Conservation (phyloP, 2,113 vertebrate species). For the Peucedramus taeniatus region DNA sequence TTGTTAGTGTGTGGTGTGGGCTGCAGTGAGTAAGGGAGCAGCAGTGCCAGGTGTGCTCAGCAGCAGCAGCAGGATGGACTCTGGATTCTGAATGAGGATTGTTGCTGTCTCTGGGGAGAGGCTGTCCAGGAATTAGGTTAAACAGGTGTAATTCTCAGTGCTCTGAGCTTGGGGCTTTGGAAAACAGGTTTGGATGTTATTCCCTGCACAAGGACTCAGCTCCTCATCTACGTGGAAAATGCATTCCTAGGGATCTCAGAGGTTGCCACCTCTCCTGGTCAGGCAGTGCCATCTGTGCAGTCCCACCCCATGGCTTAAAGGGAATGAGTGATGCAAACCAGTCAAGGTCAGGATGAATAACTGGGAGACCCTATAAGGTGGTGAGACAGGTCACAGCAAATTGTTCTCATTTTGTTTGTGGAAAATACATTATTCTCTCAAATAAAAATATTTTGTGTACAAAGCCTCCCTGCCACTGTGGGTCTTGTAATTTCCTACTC, state of each 20-base stretch:
- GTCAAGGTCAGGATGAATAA: not conserved
- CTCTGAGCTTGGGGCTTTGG: not conserved
- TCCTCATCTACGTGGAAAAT: not conserved
- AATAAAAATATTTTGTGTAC: not conserved
- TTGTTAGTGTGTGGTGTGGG: not conserved
- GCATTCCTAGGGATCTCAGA: not conserved
- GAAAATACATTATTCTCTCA: not conserved
- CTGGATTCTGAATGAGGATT: not conserved
- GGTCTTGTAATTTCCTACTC: not conserved
- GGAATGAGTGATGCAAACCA: not conserved
- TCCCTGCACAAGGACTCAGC: not conserved
- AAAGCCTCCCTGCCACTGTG: accelerated
- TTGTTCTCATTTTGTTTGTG: not conserved
- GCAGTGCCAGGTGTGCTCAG: not conserved
- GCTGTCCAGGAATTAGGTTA: not conserved
- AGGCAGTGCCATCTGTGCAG: not conserved
- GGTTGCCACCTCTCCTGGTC: not conserved
- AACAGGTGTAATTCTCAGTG: not conserved
- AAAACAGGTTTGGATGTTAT: not conserved
- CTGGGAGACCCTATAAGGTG: not conserved
- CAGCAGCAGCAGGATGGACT: not conserved
- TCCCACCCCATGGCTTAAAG: not conserved
- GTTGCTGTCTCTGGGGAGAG: not conserved
- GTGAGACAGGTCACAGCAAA: not conserved
- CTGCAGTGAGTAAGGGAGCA: not conserved